Evolutionary conservation across 2,888 invertebrate species (phyloP).

Genomic region (Papilio protenor): DNA sequence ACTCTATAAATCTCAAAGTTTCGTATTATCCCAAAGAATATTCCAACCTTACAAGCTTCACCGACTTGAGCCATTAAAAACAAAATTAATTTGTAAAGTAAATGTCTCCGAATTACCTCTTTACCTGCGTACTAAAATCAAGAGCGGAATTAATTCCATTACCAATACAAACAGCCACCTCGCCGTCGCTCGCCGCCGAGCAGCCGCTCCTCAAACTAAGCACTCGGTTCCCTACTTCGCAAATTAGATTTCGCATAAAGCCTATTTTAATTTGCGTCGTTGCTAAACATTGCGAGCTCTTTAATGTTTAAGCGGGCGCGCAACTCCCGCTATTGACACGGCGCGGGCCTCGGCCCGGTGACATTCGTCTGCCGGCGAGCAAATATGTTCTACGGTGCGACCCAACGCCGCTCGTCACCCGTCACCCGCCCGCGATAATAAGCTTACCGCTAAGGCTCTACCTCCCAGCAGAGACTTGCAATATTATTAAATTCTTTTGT

Average conservation of each 20-base stretch:
- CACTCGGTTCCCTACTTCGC: slow-evolving; percentile 73
- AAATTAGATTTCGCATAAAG: slow-evolving; percentile 83
- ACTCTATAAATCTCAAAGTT: slow-evolving; percentile 30
- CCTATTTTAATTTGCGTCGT: slow-evolving; percentile 83
- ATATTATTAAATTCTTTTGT: slow-evolving; percentile 83
- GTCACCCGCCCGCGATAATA: slow-evolving; percentile 70
- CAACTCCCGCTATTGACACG: slow-evolving; percentile 70
- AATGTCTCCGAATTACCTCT: slow-evolving; percentile 56
- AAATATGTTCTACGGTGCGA: slow-evolving; percentile 73
- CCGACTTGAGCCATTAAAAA: slow-evolving; percentile 36
- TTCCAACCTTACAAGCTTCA: slow-evolving; percentile 9
- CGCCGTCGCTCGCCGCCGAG: slow-evolving; percentile 54
- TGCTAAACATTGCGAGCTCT: slow-evolving; percentile 79
- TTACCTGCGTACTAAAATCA: slow-evolving; percentile 60
- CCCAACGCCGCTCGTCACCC: slow-evolving; percentile 38
- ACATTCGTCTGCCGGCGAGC: slow-evolving; percentile 72
- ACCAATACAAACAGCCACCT: slow-evolving; percentile 77
- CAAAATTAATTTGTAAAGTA: slow-evolving; percentile 54
- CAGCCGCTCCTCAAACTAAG: slow-evolving; percentile 69
- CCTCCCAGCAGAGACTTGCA: slow-evolving; percentile 65
- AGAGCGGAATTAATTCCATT: slow-evolving; percentile 80
- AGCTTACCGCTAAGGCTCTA: slow-evolving; percentile 72
- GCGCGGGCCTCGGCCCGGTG: slow-evolving; percentile 65
- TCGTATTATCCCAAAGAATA: slow-evolving; percentile 25
- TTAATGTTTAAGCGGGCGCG: slow-evolving; percentile 79